A percentile compares a stretch with the other conserved stretches of the same genome.
phyloP scores from a whole-genome alignment of 2,797 vertebrate species.

The Poecilia gillii region DNA sequence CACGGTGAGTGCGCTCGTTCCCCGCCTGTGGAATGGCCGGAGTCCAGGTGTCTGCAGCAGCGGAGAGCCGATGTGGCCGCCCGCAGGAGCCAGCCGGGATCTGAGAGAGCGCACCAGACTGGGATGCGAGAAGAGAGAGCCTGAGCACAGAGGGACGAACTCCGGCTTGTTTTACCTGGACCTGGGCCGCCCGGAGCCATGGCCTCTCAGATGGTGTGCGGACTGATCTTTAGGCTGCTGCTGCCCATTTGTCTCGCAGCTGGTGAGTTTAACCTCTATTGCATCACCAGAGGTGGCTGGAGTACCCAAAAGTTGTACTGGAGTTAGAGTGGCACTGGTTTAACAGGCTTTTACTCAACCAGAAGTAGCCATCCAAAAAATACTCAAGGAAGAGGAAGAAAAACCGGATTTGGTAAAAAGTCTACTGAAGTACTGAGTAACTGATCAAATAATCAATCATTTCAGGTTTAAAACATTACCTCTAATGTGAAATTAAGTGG shows the following conservation, averaged over 20 bases:
- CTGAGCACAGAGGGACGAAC: constrained; percentile 51
- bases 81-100: constrained; percentile 60
- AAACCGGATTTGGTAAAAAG: no score
- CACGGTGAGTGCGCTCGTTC: constrained; percentile 16
- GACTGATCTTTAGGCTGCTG: constrained; percentile 93
- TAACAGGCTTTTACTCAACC: background rate
- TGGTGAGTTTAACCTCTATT: constrained; percentile 80
- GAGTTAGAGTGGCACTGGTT: no score
- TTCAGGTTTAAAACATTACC: no score
- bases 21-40: constrained; percentile 48
- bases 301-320: background rate
- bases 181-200: constrained; percentile 74
- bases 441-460: no score
- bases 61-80: constrained; percentile 53
- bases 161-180: constrained; percentile 50
- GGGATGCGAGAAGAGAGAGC: constrained; percentile 62
- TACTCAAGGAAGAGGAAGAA: no score
- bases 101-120: constrained; percentile 69
- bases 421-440: no score
- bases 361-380: no score
- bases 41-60: constrained; percentile 51
- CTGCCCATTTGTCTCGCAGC: constrained; percentile 92
- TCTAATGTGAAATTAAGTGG: no score
- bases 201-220: constrained; percentile 95
- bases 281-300: background rate